Evolutionary conservation across 2,888 invertebrate species (phyloP), one percentile per base, ranked within the genome.

Genomic region (Sminthurinus aureus): DNA sequence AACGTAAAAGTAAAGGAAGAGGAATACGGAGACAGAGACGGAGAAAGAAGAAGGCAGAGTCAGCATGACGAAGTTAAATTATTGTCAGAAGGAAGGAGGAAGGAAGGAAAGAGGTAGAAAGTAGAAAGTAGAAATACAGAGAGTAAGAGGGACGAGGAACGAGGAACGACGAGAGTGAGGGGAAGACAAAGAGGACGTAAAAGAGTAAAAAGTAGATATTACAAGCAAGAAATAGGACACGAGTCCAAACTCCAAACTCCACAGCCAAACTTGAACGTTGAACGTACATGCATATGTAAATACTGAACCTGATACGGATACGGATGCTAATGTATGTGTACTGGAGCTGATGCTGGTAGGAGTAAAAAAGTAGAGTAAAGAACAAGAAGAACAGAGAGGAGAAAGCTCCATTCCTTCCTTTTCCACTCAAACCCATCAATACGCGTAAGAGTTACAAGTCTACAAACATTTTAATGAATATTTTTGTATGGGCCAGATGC

Each of bases 401-500:
- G 26, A 22, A 71, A 71, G 71, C 71, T 71, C 24, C 69, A 1
- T 15, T 64, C 64, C 38, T 73, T 38, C 38, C 38, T 38, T 6
- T 38, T 75, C 51, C 20, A 12, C 51, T 58, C n/a, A 52, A 76
- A 76, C 51, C 50, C 76, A 76, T 76, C 76, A 76, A 76, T 76
- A 58, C 76, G 76, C 76, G 76, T 52, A 76, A 51, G 51, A 76
- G 76, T 51, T 76, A 58, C 58, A 76, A 58, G 52, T 12, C 76
- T 24, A 76, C 76, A 50, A 76, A 76, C 76, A 51, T 76, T 76
- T 76, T 76, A 76, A 76, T 76, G 76, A 76, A 76, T 76, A 76
- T 76, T 76, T 76, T 76, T 76, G 76, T 76, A 76, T 76, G 76
- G 76, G 58, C 18, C 76, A 76, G 76, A 76, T 76, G 76, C 76